Evolutionary conservation across 2,113 vertebrate species (phyloP).

Genomic region (Cygnus atratus): DNA sequence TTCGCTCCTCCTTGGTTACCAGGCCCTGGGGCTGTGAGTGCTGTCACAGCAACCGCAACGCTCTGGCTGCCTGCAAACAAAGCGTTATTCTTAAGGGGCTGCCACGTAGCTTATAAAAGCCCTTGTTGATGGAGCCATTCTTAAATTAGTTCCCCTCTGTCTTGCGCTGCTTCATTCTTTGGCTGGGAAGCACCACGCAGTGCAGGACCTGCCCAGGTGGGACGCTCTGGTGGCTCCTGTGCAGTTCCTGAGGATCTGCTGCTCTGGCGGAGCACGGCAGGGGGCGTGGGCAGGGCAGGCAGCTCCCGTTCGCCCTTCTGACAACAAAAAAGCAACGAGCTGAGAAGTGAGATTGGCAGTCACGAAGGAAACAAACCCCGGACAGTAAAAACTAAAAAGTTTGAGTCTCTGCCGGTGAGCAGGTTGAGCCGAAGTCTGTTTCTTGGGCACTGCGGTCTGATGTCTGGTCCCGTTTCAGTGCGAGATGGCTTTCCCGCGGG

Average conservation of each 20-base stretch:
- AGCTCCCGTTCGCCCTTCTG: background rate
- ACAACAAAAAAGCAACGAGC: rapidly evolving
- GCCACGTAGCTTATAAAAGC: background rate
- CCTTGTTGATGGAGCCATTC: background rate
- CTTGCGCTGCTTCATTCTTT: background rate
- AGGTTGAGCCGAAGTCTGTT: background rate
- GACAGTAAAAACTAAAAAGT: background rate
- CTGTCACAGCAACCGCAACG: rapidly evolving
- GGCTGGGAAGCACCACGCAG: background rate
- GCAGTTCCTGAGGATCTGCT: background rate
- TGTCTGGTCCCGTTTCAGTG: conserved; percentile 74
- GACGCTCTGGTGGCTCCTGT: background rate
- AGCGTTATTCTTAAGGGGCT: too few species aligned
- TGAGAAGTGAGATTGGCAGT: rapidly evolving
- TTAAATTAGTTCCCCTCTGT: background rate
- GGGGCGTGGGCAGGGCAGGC: background rate
- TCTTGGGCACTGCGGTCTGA: background rate
- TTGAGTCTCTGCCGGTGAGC: background rate
- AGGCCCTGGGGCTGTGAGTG: too few species aligned
- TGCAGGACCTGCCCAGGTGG: background rate
- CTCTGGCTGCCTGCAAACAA: background rate
- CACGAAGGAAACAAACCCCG: rapidly evolving
- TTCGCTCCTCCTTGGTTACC: background rate
- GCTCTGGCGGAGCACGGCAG: background rate
- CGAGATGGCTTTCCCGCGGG: conserved; percentile 96